phyloP scores from a whole-genome alignment of 2,797 vertebrate species.

The Chloroceryle amazona region DNA sequence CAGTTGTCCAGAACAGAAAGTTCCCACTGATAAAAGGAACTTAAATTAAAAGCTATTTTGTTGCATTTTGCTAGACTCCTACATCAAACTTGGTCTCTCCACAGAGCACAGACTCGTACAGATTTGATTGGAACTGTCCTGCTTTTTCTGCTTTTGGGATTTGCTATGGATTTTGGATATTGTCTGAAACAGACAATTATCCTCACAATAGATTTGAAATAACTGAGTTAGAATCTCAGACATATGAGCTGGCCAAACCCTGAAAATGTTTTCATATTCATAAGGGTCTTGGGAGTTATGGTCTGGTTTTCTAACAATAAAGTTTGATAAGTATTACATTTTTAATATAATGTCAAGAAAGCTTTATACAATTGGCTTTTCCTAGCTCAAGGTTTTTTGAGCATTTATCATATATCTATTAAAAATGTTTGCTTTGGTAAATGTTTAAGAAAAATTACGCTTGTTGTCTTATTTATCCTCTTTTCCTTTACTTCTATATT shows the following conservation, averaged over 20 bases:
- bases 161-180: neutral
- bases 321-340: neutral
- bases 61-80: neutral
- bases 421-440: neutral
- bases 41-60: neutral
- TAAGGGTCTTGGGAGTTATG: neutral
- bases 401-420: neutral
- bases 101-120: accelerated
- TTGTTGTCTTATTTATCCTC: neutral
- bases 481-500: neutral
- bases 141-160: neutral
- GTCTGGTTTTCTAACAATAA: neutral
- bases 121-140: neutral
- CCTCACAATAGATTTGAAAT: neutral
- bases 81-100: neutral
- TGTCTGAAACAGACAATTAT: neutral
- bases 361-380: neutral
- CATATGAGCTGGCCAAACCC: neutral
- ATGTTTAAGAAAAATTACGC: neutral
- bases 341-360: neutral
- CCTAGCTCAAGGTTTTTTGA: neutral
- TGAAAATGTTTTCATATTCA: neutral
- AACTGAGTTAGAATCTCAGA: neutral
- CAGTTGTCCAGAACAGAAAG: neutral
- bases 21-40: neutral